phyloP scores from a whole-genome alignment of 2,888 invertebrate species.

The Caenorhabditis sp. region DNA sequence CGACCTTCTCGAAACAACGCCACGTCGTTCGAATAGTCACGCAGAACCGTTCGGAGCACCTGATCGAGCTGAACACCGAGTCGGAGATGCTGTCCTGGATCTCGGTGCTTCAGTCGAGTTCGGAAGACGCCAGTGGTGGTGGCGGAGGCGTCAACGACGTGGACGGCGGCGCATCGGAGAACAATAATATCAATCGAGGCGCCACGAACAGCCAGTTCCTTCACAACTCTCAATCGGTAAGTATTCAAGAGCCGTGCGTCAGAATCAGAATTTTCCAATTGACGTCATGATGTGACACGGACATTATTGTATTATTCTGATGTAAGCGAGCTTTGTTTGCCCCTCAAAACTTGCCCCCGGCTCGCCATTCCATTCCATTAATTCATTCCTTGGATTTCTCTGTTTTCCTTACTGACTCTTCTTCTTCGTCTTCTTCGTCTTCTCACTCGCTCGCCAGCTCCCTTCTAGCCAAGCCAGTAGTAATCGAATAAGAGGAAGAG shows the following conservation, averaged over 20 bases:
- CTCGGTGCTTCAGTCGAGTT: slow-evolving; percentile 60
- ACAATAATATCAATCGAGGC: not conserved
- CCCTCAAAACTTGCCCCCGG: no score
- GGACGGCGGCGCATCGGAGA: not conserved
- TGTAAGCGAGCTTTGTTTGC: no score
- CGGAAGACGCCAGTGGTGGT: no score
- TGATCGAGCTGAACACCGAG: slow-evolving; percentile 63
- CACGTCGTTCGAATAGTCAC: slow-evolving; percentile 66
- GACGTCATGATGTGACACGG: not conserved
- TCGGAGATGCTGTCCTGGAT: slow-evolving; percentile 70
- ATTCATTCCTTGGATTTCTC: not conserved
- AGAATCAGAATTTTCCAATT: no score
- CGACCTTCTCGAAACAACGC: slow-evolving; percentile 49
- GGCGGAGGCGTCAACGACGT: not conserved
- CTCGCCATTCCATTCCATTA: not conserved
- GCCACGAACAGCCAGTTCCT: slow-evolving; percentile 1
- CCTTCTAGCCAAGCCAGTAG: no score
- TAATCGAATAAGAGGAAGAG: no score
- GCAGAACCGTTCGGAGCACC: slow-evolving; percentile 61
- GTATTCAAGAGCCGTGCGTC: no score
- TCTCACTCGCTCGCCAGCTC: slow-evolving; percentile 13
- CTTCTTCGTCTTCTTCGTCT: slow-evolving; percentile 1
- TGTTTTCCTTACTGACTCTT: not conserved
- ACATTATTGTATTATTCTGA: no score
- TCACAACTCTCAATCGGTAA: slow-evolving; percentile 58